A percentile compares a stretch with the other conserved stretches of the same genome.
Conservation (phyloP, 2,797 vertebrate genomes). For the Hapalemur alaotrensis region DNA sequence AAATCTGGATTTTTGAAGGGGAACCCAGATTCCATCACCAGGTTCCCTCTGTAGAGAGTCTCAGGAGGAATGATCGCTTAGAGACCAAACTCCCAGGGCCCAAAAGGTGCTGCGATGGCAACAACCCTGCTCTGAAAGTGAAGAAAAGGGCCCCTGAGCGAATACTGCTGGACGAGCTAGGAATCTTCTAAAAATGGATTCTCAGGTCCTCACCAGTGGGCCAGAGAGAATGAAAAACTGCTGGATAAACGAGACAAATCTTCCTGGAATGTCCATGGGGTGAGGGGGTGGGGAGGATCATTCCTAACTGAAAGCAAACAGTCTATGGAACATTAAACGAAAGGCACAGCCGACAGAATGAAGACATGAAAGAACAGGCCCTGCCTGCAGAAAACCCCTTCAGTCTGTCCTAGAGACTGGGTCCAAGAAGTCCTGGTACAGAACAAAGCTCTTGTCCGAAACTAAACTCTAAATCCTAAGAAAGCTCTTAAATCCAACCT, state of each 20-base stretch:
- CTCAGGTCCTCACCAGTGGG: background rate
- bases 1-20: background rate
- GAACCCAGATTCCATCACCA: background rate
- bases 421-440: background rate
- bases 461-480: background rate
- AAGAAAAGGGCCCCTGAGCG: background rate
- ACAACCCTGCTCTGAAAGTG: background rate
- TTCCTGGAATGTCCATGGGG: background rate
- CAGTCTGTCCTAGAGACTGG: background rate
- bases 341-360: background rate
- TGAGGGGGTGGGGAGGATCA: background rate
- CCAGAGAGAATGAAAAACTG: background rate
- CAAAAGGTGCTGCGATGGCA: background rate
- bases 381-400: background rate
- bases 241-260: rapidly evolving
- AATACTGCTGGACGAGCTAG: background rate
- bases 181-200: background rate
- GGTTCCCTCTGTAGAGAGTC: background rate
- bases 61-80: background rate
- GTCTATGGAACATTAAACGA: background rate
- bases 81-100: too few relatives aligned
- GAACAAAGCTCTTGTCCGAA: background rate
- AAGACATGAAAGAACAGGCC: background rate
- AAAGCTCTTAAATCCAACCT: background rate
- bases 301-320: background rate